Evolutionary conservation across 2,797 vertebrate species (phyloP), one percentile per base, ranked within the genome.

Genomic region (Takifugu rubripes): DNA sequence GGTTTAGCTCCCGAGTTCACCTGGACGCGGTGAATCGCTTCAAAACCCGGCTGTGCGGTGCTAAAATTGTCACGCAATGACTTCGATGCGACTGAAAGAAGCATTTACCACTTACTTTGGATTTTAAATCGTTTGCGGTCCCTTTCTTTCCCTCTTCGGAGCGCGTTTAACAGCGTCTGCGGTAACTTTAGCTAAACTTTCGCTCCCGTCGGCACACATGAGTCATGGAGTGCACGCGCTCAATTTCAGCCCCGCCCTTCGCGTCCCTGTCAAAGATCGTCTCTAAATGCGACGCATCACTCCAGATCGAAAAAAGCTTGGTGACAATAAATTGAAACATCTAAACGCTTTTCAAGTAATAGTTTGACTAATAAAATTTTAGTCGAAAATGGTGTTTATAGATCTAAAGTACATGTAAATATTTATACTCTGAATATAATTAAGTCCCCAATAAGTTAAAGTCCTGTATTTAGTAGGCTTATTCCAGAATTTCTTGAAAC

Each of bases 201-300:
- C 56, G 5, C 17, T 17, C 40, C 15, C 3, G 2, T 31, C 24
- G 2, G 50, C 55, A 9, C 64, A 66, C 69, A 68, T 77, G 79
- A 81, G 81, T 76, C 70, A 60, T 1, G 49, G 51, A 45, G 72
- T 47, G 14, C 61, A 54, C 70, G 45, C 60, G 56, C 68, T 70
- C 64, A 2, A 25, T 76, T 85, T 87, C 85, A 83, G 84, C 72
- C 78, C 76, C 74, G 61, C 80, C 84, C 62, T 71, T 69, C 53
- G 7, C 16, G 6, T 10, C 11, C 0, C 0, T 12, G 6, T 5
- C 75, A 8, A 46, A 83, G 85, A 83, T 83, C 47, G 26, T 78
- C 33, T 77, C 11, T 25, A 0, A 0, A 0, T 1, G 0, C 0
- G 42, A 57, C 6, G 17, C 0, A 0, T 27, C 33, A 59, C 78